Base-by-base conservation (phyloP, 2,888 invertebrate species). In the Adelphocoris suturalis region DNA sequence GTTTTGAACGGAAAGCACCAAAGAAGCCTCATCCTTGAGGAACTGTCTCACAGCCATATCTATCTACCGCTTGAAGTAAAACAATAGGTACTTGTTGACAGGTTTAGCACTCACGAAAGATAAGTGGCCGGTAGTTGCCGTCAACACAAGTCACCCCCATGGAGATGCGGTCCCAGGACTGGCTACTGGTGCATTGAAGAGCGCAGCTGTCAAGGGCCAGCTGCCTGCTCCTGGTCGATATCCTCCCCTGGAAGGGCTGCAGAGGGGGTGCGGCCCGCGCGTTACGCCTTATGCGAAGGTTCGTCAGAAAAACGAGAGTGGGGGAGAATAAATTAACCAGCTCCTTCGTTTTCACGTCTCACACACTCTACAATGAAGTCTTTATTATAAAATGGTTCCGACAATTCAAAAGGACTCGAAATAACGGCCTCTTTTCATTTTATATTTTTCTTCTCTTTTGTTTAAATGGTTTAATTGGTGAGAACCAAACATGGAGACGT, bases 81-180 rank as follows among this genome's bases (percentile, higher is more conserved):
- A 68, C 68, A 68, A 68, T 68, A n/a, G n/a, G n/a, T n/a, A 68
- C 68, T 68, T 68, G 68, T 68, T 82, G 82, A 82, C 47, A 47
- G 48, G 82, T 82, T 82, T 82, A 52, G 19, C 68, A 68, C 68
- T 23, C 68, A 23, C 68, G 46, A n/a, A 46, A 7, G 78, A 78
- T 78, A 78, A 78, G 78, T 78, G 46, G 78, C 78, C 78, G 78
- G 78, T 78, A 46, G 78, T 46, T 78, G 47, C 16, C 78, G 78
- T 78, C 78, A 78, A 78, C 78, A 78, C 46, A 78, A 78, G 78
- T n/a, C 47, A 47, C 82, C 82, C 82, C 82, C 82, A 82, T 82
- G 82, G 82, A 82, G 82, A 47, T 82, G 47, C 82, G 47, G 37
- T 28, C 5, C 46, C 78, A 9, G 13, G 47, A 78, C 78, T 78